These are phyloP conservation scores for Pseudocheirus occidentalis DNA, from an alignment of 2,797 vertebrate genomes.

Conservation along the genomic window DNA sequence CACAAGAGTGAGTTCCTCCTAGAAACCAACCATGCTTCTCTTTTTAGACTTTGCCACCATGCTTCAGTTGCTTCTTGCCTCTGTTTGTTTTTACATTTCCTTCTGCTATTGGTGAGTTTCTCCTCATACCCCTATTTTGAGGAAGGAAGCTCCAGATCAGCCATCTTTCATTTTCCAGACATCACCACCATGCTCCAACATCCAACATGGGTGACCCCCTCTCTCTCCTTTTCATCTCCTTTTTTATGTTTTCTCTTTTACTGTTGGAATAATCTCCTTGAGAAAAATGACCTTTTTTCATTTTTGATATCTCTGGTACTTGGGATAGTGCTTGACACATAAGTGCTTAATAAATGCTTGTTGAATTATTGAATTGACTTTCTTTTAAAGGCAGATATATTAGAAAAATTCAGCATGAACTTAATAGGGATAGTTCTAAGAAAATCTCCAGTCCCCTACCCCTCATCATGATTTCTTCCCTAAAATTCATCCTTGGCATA, in stretches of 20 bases:
- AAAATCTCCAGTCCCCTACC: neutral
- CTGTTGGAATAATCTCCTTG: neutral
- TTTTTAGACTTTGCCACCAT: neutral
- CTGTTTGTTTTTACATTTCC: neutral
- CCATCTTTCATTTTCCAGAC: neutral
- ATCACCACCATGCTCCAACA: neutral
- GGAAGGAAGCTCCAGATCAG: neutral
- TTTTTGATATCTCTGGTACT: neutral
- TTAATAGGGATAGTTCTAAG: neutral
- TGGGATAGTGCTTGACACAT: neutral
- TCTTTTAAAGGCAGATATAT: neutral
- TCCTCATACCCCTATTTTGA: neutral
- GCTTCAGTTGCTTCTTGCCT: neutral
- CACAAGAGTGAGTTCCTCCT: neutral
- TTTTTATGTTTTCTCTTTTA: neutral
- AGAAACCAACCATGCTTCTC: neutral
- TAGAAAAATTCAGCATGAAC: neutral
- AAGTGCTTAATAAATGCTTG: neutral
- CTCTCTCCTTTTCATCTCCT: neutral
- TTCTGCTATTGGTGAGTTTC: neutral
- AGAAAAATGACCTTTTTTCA: neutral
- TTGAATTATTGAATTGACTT: neutral
- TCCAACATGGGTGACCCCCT: neutral
- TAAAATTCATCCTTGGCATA: neutral
- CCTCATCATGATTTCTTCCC: neutral